Percentiles rank a stretch among this genome's conserved stretches.
phyloP scores from a whole-genome alignment of 2,113 vertebrate genomes.

The Climacteris rufus region DNA sequence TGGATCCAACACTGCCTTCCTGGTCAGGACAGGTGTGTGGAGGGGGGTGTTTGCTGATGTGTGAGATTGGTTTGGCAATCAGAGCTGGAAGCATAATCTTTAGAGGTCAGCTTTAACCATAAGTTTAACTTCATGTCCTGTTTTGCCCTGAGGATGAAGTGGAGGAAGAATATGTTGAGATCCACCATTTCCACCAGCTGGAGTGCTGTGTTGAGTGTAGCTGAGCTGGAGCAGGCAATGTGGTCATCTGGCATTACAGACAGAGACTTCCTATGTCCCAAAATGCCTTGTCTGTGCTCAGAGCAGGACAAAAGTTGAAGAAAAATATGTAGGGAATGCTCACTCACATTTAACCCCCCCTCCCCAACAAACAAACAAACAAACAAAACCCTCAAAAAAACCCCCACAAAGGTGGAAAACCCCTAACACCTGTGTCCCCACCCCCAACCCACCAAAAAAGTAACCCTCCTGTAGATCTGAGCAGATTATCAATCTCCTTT shows the following conservation, averaged over 20 bases:
- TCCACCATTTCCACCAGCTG: neutral
- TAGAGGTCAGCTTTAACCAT: neutral
- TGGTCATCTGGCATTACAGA: neutral
- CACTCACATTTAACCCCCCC: neutral
- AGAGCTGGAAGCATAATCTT: neutral
- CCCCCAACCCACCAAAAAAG: neutral
- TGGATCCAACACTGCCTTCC: neutral
- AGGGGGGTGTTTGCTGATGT: neutral
- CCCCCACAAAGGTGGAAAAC: neutral
- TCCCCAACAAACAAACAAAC: rapidly evolving
- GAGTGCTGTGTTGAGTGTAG: neutral
- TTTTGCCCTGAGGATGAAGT: neutral
- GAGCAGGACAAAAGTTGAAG: neutral
- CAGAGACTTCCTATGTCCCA: neutral
- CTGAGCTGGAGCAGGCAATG: neutral
- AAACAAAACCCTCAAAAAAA: too few relatives aligned
- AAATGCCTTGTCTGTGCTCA: neutral
- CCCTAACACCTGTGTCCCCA: rapidly evolving
- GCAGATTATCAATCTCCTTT: neutral
- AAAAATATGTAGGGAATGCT: neutral
- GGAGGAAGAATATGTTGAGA: neutral
- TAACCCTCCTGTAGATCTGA: neutral
- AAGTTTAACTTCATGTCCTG: neutral
- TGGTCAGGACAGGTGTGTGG: neutral
- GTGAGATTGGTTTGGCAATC: neutral